Evolutionary conservation across 2,888 invertebrate genomes (phyloP).

Genomic region (Teleiodes luculella): DNA sequence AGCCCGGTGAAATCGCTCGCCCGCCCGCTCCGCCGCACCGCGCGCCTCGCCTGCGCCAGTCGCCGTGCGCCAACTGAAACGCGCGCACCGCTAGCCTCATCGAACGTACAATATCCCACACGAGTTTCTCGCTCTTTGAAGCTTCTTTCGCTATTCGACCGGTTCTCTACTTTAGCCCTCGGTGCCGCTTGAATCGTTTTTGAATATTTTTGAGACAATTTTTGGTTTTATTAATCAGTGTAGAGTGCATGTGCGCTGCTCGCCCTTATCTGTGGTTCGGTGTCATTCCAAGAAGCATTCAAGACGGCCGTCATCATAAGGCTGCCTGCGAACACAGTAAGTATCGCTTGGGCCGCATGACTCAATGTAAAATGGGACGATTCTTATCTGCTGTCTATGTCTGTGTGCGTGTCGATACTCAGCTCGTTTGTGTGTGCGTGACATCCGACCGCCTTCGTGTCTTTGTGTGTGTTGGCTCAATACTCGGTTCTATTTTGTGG

Average conservation of each 20-base stretch:
- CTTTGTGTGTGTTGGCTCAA: constrained; percentile 67
- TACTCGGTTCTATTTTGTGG: constrained; percentile 75
- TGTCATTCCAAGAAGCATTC: constrained; percentile 60
- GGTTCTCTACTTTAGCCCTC: constrained; percentile 43
- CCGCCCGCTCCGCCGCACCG: constrained; percentile 73
- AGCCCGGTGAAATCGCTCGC: constrained; percentile 77
- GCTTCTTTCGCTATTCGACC: constrained; percentile 43
- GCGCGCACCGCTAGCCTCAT: constrained; percentile 76
- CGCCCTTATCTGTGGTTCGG: constrained; percentile 57
- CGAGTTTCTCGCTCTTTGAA: constrained; percentile 56
- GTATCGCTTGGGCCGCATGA: constrained; percentile 67
- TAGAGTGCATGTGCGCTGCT: constrained; percentile 59
- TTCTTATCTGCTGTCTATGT: constrained; percentile 67
- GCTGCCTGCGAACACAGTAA: constrained; percentile 76
- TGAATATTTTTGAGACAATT: constrained; percentile 35
- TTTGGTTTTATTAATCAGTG: constrained; percentile 33
- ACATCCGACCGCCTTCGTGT: constrained; percentile 60
- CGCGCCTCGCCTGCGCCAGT: constrained; percentile 76
- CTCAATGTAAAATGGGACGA: constrained; percentile 77
- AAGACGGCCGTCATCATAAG: constrained; percentile 77
- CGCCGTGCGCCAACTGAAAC: constrained; percentile 78
- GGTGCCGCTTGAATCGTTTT: constrained; percentile 37
- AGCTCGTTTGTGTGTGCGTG: constrained; percentile 53
- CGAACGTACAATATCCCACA: constrained; percentile 64
- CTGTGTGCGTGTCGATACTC: constrained; percentile 47